Evolutionary conservation across 2,888 invertebrate species (phyloP), one percentile per base, ranked within the genome.

Genomic region (Cataglyphis rosenhaueri): DNA sequence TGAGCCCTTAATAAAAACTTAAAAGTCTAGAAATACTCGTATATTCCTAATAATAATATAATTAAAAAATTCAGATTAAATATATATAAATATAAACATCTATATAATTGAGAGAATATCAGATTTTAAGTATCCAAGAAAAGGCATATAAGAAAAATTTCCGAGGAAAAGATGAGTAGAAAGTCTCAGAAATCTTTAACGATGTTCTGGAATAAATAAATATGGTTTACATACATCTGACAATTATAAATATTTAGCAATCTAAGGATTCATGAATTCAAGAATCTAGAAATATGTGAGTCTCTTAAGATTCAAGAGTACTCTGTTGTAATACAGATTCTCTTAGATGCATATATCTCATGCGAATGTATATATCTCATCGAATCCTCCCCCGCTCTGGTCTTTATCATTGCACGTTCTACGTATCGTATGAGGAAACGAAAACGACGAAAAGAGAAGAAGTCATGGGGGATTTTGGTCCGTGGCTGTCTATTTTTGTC

Each of bases 381-480:
- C 35, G n/a, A 0, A n/a, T 41, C 12, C 38, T 59, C 8, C 29
- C 52, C 9, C 3, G n/a, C 12, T 44, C 32, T 21, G 65, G 25
- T 79, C 55, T 74, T 70, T 48, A 38, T 62, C 81, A 62, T 76
- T 62, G 38, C 55, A 74, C 84, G 88, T 41, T n/a, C 55, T 38
- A 76, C 41, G 25, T 25, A 44, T 70, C 59, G 78, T 44, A 59
- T 44, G 44, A 41, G 88, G 68, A 91, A 84, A 79, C 75, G 85
- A 88, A 84, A 82, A 86, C 81, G 85, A 89, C 87, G 86, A 91
- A 86, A 86, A 86, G 88, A 91, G 91, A 93, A 93, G 89, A 93
- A 93, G 90, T 93, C 93, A 94, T 94, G 94, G 94, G 93, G 93
- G 92, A 93, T 93, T 94, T 93, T 92, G 89, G 90, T 85, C 91